Evolutionary conservation across 2,888 invertebrate genomes (phyloP), one percentile per base, ranked within the genome.

Genomic region (Philonicus albiceps): DNA sequence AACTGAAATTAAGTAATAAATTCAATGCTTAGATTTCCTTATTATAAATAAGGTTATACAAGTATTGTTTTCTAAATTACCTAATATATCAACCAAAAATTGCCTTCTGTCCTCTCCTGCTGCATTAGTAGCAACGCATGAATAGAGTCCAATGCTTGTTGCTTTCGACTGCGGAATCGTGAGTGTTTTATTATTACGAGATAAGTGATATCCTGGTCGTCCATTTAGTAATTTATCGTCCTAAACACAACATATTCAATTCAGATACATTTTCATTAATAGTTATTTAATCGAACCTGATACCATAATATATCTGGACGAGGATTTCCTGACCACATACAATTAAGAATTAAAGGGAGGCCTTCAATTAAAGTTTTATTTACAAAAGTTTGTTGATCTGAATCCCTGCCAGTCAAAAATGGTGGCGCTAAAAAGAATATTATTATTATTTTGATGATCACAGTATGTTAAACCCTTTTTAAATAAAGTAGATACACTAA

Each of bases 291-390:
- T 3, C 49, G 6, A 55, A 93, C 93, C 89, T 94, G 94, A 89
- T 93, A 93, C 95, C 95, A 96, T 88, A 93, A 93, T 30, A 95
- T 93, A 55, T 92, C 91, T 0, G 95, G 95, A 3, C 90, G 83
- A 0, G 95, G 95, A 88, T 94, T 93, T 0, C 95, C 95, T 72
- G 92, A 92, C 0, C 94, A 94, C 86, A 94, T 93, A 89, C 95
- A 95, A 86, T 92, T 92, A 8, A 94, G 89, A 83, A 92, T 93
- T 88, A 93, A 92, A 0, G 93, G 90, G 88, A 93, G 92, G 0
- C 93, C 93, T 0, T 92, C 92, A 34, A 94, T 13, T 4, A 87
- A 16, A 27, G 86, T 87, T 31, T 86, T n/a, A 43, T 87, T 85
- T 27, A 85, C 80, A 11, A 31, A 27, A 49, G 19, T 64, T 16